phyloP scores from a whole-genome alignment of 2,888 invertebrate species.

The Timema podura region DNA sequence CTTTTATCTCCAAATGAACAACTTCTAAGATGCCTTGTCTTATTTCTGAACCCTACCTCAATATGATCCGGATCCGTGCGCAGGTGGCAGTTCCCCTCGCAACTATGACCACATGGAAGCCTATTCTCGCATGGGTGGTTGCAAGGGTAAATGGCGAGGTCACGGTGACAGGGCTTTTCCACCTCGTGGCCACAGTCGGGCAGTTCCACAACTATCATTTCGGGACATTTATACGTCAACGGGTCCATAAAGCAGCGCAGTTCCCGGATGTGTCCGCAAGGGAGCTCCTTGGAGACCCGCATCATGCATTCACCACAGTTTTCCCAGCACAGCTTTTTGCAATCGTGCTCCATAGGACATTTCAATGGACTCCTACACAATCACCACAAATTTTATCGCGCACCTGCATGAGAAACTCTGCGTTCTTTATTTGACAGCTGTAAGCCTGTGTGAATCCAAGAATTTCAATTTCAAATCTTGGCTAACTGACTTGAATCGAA shows the following conservation, averaged over 20 bases:
- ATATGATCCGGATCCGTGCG: constrained; percentile 59
- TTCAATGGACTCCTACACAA: constrained; percentile 21
- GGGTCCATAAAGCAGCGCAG: constrained; percentile 49
- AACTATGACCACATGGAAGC: constrained; percentile 60
- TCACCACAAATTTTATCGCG: too few relatives aligned
- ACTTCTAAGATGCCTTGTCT: too few relatives aligned
- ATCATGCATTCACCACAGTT: constrained; percentile 48
- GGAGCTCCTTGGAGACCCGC: constrained; percentile 44
- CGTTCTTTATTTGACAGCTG: too few relatives aligned
- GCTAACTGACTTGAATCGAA: too few relatives aligned
- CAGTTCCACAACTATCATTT: constrained; percentile 37
- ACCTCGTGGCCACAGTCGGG: constrained; percentile 43
- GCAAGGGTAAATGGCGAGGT: constrained; percentile 47
- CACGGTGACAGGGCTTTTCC: constrained; percentile 46
- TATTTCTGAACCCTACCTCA: constrained; percentile 41
- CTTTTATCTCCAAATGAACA: too few relatives aligned
- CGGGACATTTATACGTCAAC: constrained; percentile 42
- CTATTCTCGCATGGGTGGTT: constrained; percentile 48
- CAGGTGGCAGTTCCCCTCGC: constrained; percentile 58
- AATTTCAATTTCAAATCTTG: too few relatives aligned
- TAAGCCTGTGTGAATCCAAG: too few relatives aligned
- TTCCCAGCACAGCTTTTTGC: constrained; percentile 49
- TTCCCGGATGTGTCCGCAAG: constrained; percentile 49
- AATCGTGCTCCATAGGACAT: constrained; percentile 51
- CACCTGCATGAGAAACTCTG: too few relatives aligned